Base-by-base conservation (phyloP, 1,140 invertebrate species). In the Leptoteleia sp. region DNA sequence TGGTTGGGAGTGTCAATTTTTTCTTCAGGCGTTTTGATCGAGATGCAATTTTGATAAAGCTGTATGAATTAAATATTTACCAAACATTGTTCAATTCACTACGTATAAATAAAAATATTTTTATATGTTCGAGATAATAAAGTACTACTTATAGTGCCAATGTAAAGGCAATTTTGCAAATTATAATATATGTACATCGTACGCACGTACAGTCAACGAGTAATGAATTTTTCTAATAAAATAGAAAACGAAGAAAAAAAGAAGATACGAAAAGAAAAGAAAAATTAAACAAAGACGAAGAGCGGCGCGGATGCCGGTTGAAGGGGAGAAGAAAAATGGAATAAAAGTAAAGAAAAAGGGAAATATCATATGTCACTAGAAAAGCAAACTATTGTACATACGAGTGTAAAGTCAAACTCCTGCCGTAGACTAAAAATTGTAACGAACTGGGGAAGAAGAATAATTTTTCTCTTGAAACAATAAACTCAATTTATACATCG, bases 331-430 rank as follows among this genome's bases (percentile, higher is more conserved):
- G n/a, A n/a, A n/a, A n/a, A n/a, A n/a, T n/a, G n/a, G n/a, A n/a
- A n/a, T n/a, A n/a, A n/a, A n/a, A n/a, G n/a, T n/a, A n/a, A n/a
- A 33, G 68, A 40, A 68, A 45, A 71, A 35, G 47, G 45, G 62
- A 71, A 38, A 78, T 75, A 67, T 73, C 62, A 59, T 54, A 50
- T 61, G 65, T 71, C 54, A 79, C 54, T 81, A 70, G 73, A 81
- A 47, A 75, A 83, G 82, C 64, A 73, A 83, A 83, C 81, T 83
- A 83, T 80, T 85, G 84, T 85, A 85, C 75, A 85, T 85, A 84
- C 80, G 82, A 83, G 71, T 79, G 76, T 83, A 67, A 78, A 67
- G 61, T 76, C 67, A 45, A 80, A 65, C 65, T 76, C 77, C 77
- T 47, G 61, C 61, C 54, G 61, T 80, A 76, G 67, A 68, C 62